Conservation (phyloP, 2,797 vertebrate genomes). For the Melopsittacus undulatus region DNA sequence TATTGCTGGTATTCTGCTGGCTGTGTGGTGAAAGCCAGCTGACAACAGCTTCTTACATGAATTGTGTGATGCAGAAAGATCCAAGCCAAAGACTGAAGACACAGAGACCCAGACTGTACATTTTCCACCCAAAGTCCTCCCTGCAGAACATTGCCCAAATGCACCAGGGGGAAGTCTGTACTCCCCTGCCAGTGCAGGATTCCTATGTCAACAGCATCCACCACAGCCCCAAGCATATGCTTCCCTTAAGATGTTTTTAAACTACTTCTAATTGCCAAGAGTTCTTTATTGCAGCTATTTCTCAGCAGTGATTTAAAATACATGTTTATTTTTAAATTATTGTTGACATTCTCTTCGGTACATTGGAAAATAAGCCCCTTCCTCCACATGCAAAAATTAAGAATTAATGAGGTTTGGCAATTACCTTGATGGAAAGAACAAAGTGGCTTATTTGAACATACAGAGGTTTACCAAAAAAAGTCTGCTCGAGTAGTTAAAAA, state of each 20-base stretch:
- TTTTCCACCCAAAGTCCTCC: neutral
- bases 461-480: constrained; percentile 21
- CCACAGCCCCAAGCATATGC: neutral
- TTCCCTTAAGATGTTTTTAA: neutral
- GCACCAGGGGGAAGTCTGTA: neutral
- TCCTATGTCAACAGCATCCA: neutral
- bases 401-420: constrained; percentile 39
- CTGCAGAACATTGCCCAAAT: neutral
- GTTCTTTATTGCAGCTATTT: neutral
- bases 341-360: constrained; percentile 38
- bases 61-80: neutral
- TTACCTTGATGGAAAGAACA: constrained; percentile 28
- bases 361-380: constrained; percentile 30
- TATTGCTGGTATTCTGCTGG: constrained; percentile 21
- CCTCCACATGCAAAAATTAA: constrained; percentile 26
- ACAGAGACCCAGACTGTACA: neutral
- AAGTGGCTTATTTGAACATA: constrained; percentile 47
- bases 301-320: neutral
- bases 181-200: neutral
- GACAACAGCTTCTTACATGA: constrained; percentile 22
- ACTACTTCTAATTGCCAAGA: neutral
- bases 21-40: constrained; percentile 22
- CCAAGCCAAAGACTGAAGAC: neutral
- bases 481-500: constrained; percentile 71
- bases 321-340: constrained; percentile 29